These are phyloP conservation scores for Hypsibius dujardini DNA, from an alignment of 1,140 invertebrate genomes.

Conservation along the genomic window DNA sequence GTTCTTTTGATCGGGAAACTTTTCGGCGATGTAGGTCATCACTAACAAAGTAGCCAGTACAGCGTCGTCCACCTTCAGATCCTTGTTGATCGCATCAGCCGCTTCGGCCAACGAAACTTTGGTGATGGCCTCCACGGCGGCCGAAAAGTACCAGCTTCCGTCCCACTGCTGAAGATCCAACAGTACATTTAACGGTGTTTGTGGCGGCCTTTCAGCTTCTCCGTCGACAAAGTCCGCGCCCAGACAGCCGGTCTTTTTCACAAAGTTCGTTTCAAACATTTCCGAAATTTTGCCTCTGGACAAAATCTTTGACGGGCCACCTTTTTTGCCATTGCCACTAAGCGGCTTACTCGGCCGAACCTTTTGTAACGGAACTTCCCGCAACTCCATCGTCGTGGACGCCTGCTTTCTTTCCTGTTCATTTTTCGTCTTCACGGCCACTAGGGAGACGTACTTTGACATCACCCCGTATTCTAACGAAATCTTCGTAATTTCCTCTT, in stretches of 20 bases:
- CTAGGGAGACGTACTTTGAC: conserved; percentile 1
- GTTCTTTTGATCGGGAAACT: no score
- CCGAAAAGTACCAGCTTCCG: background rate
- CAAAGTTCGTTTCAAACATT: background rate
- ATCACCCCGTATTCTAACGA: background rate
- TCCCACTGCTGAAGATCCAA: conserved; percentile 1
- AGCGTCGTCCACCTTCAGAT: no score
- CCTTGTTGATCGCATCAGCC: no score
- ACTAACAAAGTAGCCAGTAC: no score
- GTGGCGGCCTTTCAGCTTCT: background rate
- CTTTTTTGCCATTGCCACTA: background rate
- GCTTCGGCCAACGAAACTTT: no score
- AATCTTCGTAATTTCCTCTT: background rate
- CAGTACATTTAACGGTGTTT: background rate
- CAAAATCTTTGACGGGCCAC: background rate
- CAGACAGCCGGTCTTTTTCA: background rate
- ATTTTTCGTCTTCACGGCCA: background rate
- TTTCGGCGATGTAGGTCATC: no score
- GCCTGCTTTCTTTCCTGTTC: background rate
- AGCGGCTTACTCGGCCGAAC: background rate
- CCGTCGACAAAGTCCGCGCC: background rate
- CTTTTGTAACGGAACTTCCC: conserved; percentile 1
- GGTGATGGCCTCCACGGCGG: no score
- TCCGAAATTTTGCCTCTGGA: background rate
- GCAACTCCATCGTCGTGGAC: background rate